Percentiles rank a stretch among this genome's conserved stretches.
Evolutionary conservation across 2,113 vertebrate genomes (phyloP).

Genomic region (Fulmarus glacialis): DNA sequence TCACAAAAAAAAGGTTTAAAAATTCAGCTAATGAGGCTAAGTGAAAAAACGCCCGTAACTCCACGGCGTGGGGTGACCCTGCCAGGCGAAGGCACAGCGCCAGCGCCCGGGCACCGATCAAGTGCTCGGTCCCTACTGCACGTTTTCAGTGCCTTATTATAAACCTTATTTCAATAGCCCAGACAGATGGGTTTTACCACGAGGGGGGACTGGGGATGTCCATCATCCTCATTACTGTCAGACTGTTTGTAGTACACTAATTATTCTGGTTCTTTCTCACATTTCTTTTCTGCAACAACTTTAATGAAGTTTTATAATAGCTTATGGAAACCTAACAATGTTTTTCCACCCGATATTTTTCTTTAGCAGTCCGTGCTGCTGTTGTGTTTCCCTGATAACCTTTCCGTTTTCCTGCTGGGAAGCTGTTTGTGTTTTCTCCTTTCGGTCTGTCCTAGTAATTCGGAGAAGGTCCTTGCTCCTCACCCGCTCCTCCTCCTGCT

Average conservation of each 20-base stretch:
- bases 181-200: neutral
- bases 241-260: too few species aligned
- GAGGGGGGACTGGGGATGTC: neutral
- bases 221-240: neutral
- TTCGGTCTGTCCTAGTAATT: neutral
- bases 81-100: neutral
- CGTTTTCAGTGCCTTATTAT: accelerated
- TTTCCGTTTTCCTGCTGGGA: accelerated
- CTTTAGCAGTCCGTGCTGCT: neutral
- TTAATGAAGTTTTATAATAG: neutral
- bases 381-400: neutral
- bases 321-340: neutral
- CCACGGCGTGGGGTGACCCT: too few species aligned
- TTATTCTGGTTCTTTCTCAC: neutral
- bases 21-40: neutral
- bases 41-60: neutral
- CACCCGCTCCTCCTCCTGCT: neutral
- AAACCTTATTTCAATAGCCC: neutral
- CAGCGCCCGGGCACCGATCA: accelerated
- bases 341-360: neutral
- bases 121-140: accelerated
- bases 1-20: neutral
- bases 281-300: neutral
- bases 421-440: neutral
- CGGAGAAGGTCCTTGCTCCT: neutral